Evolutionary conservation across 2,113 vertebrate species (phyloP), one percentile per base, ranked within the genome.

Genomic region (Petrocephalus zakoni): DNA sequence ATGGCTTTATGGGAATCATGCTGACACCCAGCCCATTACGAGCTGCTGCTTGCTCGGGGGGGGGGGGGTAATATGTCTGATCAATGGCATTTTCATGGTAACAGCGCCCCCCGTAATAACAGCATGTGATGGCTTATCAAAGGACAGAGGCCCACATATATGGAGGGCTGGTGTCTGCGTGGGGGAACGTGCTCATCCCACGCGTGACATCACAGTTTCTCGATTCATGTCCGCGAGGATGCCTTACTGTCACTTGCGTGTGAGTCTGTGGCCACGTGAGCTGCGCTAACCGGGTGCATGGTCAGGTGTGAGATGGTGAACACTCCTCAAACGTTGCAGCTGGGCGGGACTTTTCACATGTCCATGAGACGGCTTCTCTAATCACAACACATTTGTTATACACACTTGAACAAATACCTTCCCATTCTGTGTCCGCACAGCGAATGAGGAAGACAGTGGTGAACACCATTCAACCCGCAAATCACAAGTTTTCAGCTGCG

Each of bases 21-120:
- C 97, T 97, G 97, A 97, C 96, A 97, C 96, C 97, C 96, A 96
- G 95, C 93, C 96, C 96, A 97, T 98, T 97, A 97, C 93, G 96
- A 96, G 94, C 96, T 95, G 96, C 95, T 96, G 89, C 96, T 97
- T 95, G 94, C 95, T 94, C 92, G 93, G 93, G 95, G 97, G 96
- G 95, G 92, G 95, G 97, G 96, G 95, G 96, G 96, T 97, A 97
- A 97, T 95, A 95, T 95, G 95, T 96, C 95, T 97, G 97, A 98
- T 97, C 97, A 96, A 96, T 96, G 96, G 93, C 94, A 96, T 97
- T 96, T 97, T 97, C 96, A 97, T 97, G 96, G 96, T 95, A 94
- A 94, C 93, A 91, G 91, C 90, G 91, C 89, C 90, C 93, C 88
- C 86, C 87, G 55, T 68, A 58, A 89, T 52, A 61, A 84, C 58